Conservation (phyloP, 1,140 invertebrate genomes). For the Solenopsis fugax region DNA sequence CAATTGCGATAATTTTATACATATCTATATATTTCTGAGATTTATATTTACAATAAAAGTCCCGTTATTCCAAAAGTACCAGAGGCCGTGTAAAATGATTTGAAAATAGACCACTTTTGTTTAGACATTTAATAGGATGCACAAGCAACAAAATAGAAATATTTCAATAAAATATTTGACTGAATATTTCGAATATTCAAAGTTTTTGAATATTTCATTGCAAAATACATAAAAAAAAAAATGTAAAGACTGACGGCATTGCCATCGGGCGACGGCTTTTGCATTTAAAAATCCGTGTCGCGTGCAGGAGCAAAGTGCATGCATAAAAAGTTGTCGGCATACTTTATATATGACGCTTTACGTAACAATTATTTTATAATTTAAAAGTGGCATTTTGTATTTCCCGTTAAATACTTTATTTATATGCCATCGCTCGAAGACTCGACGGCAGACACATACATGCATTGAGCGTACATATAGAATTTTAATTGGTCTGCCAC, state of each 20-base stretch:
- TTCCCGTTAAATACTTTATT: constrained; percentile 68
- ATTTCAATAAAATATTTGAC: constrained; percentile 47
- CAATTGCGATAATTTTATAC: not conserved
- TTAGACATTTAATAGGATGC: constrained; percentile 23
- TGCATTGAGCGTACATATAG: constrained; percentile 34
- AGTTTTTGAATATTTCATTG: constrained; percentile 48
- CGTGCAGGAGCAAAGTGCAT: constrained; percentile 34
- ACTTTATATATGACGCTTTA: constrained; percentile 51
- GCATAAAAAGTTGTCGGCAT: constrained; percentile 47
- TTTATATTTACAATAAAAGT: constrained; percentile 18
- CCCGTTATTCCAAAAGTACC: not conserved
- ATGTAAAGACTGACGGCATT: constrained; percentile 34
- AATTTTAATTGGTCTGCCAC: constrained; percentile 70
- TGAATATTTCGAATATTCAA: constrained; percentile 47
- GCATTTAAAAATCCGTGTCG: constrained; percentile 53
- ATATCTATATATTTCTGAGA: not conserved
- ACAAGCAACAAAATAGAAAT: not conserved
- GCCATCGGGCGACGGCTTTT: not conserved
- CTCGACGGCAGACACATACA: not conserved
- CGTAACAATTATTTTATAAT: constrained; percentile 65
- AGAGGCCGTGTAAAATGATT: constrained; percentile 3
- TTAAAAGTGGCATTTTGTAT: constrained; percentile 60
- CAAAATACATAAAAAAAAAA: constrained; percentile 48
- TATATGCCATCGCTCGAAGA: constrained; percentile 46
- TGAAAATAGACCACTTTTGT: not conserved